phyloP scores from a whole-genome alignment of 2,113 vertebrate genomes.

The Physeter macrocephalus region DNA sequence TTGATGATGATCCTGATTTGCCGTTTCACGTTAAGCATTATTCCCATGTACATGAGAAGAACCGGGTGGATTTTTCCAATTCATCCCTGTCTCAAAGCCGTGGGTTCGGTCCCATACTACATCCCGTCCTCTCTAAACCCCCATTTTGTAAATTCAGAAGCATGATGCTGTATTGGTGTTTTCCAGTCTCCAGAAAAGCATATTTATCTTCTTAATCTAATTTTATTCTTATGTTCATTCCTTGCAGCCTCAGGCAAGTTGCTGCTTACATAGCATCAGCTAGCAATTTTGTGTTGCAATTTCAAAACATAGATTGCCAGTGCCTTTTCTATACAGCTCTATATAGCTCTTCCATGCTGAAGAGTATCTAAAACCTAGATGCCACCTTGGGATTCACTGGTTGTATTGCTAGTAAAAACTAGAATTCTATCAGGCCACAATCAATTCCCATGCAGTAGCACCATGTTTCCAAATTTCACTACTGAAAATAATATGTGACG shows the following conservation, averaged over 20 bases:
- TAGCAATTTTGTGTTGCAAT: background rate
- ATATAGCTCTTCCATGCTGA: background rate
- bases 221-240: background rate
- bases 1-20: background rate
- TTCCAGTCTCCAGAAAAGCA: background rate
- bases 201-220: background rate
- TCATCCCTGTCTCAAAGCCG: background rate
- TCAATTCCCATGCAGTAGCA: background rate
- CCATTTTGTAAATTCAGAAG: conserved; percentile 14
- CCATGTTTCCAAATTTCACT: background rate
- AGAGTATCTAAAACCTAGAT: background rate
- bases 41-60: background rate
- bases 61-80: background rate
- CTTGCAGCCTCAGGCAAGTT: background rate
- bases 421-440: background rate
- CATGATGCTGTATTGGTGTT: background rate
- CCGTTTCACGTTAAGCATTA: background rate
- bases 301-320: background rate
- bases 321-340: background rate
- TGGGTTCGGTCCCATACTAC: background rate
- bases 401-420: background rate
- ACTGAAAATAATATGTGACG: background rate
- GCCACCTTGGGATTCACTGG: background rate
- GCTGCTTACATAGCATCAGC: background rate
- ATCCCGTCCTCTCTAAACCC: background rate